Conservation (phyloP, 2,888 invertebrate genomes). For the Apamea monoglypha region DNA sequence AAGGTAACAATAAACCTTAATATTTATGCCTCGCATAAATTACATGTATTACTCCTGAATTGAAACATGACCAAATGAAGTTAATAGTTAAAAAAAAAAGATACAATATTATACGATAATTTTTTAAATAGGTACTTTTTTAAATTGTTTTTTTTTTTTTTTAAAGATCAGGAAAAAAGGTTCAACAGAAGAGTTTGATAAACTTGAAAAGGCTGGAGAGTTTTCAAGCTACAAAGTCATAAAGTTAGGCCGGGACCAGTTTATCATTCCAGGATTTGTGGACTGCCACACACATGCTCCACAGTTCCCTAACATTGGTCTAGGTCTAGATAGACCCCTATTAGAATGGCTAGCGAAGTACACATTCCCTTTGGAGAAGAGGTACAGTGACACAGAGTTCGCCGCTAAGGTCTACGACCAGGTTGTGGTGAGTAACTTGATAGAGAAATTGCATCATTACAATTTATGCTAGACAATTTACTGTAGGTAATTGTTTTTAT, state of each 20-base stretch:
- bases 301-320: constrained; percentile 96
- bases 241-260: constrained; percentile 86
- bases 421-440: constrained; percentile 93
- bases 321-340: constrained; percentile 94
- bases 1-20: constrained; percentile 84
- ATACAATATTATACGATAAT: too few species aligned
- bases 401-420: constrained; percentile 93
- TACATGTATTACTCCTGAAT: background rate
- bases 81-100: background rate
- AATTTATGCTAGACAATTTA: background rate
- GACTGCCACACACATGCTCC: constrained; percentile 98
- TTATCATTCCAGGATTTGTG: constrained; percentile 96
- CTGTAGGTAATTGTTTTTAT: background rate
- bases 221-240: constrained; percentile 72
- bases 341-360: constrained; percentile 96
- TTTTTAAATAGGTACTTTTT: too few species aligned
- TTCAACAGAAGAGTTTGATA: constrained; percentile 71
- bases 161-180: constrained; percentile 80
- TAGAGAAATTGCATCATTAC: constrained; percentile 15
- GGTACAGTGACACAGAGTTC: constrained; percentile 92
- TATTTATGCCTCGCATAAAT: background rate
- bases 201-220: constrained; percentile 62
- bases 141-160: constrained; percentile 47
- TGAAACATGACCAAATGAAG: background rate
- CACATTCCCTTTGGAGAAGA: constrained; percentile 95